phyloP scores from a whole-genome alignment of 2,797 vertebrate species.

The Periparus ater region DNA sequence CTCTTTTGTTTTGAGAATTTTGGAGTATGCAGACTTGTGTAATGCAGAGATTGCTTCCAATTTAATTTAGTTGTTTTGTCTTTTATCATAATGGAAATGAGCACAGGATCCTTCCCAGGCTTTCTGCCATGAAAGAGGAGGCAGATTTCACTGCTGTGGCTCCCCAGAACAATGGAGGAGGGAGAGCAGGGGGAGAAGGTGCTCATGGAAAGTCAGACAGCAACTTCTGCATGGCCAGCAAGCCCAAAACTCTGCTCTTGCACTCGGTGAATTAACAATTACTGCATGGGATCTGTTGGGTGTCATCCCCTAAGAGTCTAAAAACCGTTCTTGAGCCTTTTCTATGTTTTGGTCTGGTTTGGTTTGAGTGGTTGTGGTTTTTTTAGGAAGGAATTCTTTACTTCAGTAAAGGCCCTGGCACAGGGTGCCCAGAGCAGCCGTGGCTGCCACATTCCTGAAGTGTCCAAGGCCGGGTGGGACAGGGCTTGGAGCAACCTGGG shows the following conservation, averaged over 20 bases:
- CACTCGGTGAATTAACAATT: neutral
- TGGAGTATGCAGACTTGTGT: constrained; percentile 54
- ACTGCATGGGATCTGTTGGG: accelerated
- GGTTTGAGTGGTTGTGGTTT: neutral
- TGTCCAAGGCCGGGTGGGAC: accelerated
- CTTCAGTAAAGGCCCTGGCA: neutral
- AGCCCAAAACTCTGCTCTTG: neutral
- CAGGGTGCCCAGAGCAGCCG: neutral
- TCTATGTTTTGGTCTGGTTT: neutral
- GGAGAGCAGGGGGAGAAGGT: neutral
- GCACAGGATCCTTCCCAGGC: constrained; percentile 52
- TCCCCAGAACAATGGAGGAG: neutral
- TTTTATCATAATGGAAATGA: constrained; percentile 52
- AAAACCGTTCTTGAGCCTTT: neutral
- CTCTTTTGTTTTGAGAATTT: constrained; percentile 67
- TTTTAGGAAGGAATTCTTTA: neutral
- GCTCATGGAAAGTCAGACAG: neutral
- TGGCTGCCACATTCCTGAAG: neutral
- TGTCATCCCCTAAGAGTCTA: accelerated
- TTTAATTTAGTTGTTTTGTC: constrained; percentile 75
- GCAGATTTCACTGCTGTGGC: neutral
- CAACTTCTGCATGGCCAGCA: neutral
- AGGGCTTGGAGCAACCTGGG: neutral
- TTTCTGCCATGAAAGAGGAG: constrained; percentile 8
- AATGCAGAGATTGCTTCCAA: constrained; percentile 69